These are phyloP conservation scores for Tinea semifulvella DNA, from an alignment of 2,888 invertebrate genomes.

Conservation along the genomic window DNA sequence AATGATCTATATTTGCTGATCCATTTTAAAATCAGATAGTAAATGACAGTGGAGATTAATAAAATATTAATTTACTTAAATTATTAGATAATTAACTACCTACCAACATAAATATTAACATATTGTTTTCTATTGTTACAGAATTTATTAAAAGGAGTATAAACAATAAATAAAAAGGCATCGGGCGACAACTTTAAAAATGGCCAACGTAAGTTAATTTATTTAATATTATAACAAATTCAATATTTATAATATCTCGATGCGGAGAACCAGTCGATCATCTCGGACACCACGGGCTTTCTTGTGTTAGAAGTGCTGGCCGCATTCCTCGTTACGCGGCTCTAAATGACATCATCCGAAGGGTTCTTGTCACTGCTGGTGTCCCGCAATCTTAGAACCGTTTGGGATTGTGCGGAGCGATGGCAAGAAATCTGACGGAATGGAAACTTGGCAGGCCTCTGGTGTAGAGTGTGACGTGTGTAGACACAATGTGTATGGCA, in stretches of 20 bases:
- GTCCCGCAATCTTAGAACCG: too few relatives aligned
- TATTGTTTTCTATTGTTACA: slow-evolving; percentile 1
- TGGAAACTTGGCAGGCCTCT: too few relatives aligned
- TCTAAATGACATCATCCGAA: too few relatives aligned
- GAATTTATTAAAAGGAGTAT: neutral
- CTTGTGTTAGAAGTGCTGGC: too few relatives aligned
- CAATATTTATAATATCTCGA: too few relatives aligned
- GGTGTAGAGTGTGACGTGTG: neutral
- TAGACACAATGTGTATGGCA: neutral
- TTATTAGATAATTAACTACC: neutral
- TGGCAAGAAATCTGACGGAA: too few relatives aligned
- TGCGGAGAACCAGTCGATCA: too few relatives aligned
- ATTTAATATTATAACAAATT: neutral
- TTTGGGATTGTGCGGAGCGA: too few relatives aligned
- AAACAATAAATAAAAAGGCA: neutral
- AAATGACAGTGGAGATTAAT: slow-evolving; percentile 7
- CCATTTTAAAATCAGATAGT: neutral
- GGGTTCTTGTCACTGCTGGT: too few relatives aligned
- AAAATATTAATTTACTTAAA: neutral
- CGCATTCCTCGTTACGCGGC: too few relatives aligned
- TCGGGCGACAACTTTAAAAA: neutral
- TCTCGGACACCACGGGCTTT: too few relatives aligned
- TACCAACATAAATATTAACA: neutral
- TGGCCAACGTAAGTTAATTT: slow-evolving; percentile 1
- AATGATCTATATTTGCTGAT: neutral